Percentiles rank a stretch among this genome's conserved stretches.
These are phyloP conservation scores for Amazona vittata DNA, from an alignment of 2,113 vertebrate species.

Conservation along the genomic window DNA sequence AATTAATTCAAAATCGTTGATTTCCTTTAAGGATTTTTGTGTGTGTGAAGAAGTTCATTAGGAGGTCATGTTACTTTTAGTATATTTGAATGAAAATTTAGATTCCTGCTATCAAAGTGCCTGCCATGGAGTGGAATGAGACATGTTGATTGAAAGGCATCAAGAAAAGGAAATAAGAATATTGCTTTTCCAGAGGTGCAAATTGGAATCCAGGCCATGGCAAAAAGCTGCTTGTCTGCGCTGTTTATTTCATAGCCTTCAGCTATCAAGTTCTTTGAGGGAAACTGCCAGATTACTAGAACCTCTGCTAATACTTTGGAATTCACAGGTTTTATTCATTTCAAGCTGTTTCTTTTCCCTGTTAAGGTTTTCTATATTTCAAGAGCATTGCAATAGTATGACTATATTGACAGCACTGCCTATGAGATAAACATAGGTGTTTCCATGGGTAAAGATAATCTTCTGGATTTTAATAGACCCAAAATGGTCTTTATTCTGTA, in stretches of 20 bases:
- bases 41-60: slow-evolving; percentile 3
- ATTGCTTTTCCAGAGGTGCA: slow-evolving; percentile 14
- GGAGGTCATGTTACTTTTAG: slow-evolving; percentile 3
- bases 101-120: neutral
- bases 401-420: neutral
- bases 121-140: neutral
- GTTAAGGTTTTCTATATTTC: neutral
- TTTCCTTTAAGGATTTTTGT: neutral
- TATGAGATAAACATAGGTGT: neutral
- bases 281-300: neutral
- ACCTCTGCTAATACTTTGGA: neutral
- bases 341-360: neutral
- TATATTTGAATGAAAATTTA: slow-evolving; percentile 28
- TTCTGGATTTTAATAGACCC: neutral
- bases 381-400: neutral
- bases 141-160: neutral
- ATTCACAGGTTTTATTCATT: slow-evolving; percentile 1
- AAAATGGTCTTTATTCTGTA: neutral
- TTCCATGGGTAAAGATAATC: neutral
- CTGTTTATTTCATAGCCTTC: slow-evolving; percentile 21
- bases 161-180: neutral
- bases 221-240: neutral
- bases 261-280: neutral
- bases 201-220: neutral
- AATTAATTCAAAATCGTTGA: slow-evolving; percentile 32